A percentile compares a stretch with the other conserved stretches of the same genome.
These are phyloP conservation scores for Tauraco hartlaubi DNA, from an alignment of 2,797 vertebrate genomes.

Conservation along the genomic window DNA sequence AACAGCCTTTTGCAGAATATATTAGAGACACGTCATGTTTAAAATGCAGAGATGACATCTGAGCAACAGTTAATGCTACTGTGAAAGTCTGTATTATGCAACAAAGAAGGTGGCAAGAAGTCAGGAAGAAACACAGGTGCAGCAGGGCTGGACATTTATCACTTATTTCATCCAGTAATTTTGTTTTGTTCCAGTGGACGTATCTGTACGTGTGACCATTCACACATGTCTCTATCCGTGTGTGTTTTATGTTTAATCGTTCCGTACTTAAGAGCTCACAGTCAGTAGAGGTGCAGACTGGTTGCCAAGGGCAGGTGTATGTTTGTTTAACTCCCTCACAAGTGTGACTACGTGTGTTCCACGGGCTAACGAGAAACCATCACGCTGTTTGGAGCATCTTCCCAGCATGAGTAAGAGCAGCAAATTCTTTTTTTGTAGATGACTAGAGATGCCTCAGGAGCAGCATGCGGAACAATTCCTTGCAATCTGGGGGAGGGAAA, in stretches of 20 bases:
- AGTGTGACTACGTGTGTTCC: not conserved
- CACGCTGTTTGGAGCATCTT: not conserved
- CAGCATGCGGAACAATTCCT: not conserved
- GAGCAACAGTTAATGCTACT: not conserved
- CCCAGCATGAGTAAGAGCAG: not conserved
- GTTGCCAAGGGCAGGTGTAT: not conserved
- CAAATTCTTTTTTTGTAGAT: not conserved
- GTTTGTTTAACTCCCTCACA: not conserved
- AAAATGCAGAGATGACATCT: constrained; percentile 15
- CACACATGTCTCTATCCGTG: accelerated
- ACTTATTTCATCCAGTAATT: not conserved
- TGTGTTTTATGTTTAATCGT: accelerated
- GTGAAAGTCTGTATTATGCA: constrained; percentile 3
- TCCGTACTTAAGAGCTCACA: accelerated
- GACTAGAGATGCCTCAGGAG: not conserved
- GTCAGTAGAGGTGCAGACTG: not conserved
- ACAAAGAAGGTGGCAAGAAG: not conserved
- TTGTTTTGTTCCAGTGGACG: not conserved
- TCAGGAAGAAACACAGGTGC: not conserved
- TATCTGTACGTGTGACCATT: not conserved
- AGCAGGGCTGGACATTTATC: not conserved
- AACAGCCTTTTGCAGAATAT: not conserved
- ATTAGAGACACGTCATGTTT: not conserved
- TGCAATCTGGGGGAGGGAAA: not conserved
- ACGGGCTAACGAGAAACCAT: not conserved